phyloP scores from a whole-genome alignment of 2,113 vertebrate species.

The Herpetotheres cachinnans region DNA sequence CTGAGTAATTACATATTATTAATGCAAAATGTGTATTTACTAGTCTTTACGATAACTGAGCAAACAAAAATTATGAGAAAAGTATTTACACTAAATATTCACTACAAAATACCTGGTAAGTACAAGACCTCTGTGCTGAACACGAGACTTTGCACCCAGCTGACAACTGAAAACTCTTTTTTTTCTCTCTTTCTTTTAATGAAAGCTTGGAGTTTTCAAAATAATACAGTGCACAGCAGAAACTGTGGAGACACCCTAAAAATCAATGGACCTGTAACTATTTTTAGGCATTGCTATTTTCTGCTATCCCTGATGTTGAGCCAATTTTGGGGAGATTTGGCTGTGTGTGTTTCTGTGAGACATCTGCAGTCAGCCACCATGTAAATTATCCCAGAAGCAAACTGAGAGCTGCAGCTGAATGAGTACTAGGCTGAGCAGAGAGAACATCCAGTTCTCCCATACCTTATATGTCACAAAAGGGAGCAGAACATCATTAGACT shows the following conservation, averaged over 20 bases:
- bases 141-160: neutral
- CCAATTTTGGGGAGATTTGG: constrained; percentile 44
- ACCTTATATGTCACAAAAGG: neutral
- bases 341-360: constrained; percentile 43
- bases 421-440: neutral
- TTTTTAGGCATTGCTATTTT: constrained; percentile 62
- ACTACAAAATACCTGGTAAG: neutral
- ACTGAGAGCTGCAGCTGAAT: constrained; percentile 39
- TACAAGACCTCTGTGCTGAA: neutral
- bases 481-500: neutral
- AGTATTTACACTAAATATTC: neutral
- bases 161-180: neutral
- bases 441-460: constrained; percentile 34
- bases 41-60: neutral
- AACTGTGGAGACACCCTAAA: constrained; percentile 36
- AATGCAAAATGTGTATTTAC: neutral
- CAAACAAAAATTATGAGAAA: constrained; percentile 14
- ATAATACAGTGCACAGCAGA: constrained; percentile 40
- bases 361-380: constrained; percentile 16
- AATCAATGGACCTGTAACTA: constrained; percentile 60
- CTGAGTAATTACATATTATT: neutral
- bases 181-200: neutral
- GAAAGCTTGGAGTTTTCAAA: neutral
- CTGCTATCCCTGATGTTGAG: constrained; percentile 15
- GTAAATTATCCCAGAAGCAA: constrained; percentile 53